A percentile compares a stretch with the other conserved stretches of the same genome.
These are phyloP conservation scores for Phylloscopus trochilus DNA, from an alignment of 2,113 vertebrate genomes.

Conservation along the genomic window DNA sequence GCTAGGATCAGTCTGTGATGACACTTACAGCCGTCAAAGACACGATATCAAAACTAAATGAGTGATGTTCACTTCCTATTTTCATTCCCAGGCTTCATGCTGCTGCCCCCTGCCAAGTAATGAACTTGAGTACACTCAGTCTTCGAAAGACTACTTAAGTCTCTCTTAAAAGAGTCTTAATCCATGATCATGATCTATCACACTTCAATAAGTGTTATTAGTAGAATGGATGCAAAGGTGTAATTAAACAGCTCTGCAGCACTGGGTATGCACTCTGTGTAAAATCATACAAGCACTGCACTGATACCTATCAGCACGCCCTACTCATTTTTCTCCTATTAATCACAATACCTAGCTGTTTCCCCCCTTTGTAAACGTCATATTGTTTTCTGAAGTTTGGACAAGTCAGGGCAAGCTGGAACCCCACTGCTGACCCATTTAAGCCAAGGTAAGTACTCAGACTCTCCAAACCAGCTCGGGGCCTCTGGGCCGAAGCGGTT, in stretches of 20 bases:
- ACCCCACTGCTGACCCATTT: background rate
- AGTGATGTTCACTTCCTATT: background rate
- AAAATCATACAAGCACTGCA: background rate
- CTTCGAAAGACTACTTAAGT: background rate
- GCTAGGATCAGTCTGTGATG: background rate
- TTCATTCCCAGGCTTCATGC: background rate
- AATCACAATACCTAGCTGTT: background rate
- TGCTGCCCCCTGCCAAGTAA: background rate
- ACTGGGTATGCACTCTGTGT: background rate
- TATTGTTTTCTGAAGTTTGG: background rate
- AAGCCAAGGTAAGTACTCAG: background rate
- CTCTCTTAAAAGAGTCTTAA: background rate
- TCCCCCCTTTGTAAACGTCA: background rate
- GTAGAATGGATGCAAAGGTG: background rate
- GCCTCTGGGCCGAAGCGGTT: background rate
- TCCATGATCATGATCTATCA: background rate
- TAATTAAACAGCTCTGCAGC: background rate
- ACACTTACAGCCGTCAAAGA: background rate
- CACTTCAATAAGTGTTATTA: background rate
- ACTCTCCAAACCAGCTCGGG: background rate
- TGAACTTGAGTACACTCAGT: background rate
- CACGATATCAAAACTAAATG: background rate
- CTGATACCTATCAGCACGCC: background rate
- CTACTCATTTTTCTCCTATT: background rate
- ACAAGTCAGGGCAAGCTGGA: background rate